These are phyloP conservation scores for Plagodis dolabraria DNA, from an alignment of 2,888 invertebrate genomes.

Conservation along the genomic window DNA sequence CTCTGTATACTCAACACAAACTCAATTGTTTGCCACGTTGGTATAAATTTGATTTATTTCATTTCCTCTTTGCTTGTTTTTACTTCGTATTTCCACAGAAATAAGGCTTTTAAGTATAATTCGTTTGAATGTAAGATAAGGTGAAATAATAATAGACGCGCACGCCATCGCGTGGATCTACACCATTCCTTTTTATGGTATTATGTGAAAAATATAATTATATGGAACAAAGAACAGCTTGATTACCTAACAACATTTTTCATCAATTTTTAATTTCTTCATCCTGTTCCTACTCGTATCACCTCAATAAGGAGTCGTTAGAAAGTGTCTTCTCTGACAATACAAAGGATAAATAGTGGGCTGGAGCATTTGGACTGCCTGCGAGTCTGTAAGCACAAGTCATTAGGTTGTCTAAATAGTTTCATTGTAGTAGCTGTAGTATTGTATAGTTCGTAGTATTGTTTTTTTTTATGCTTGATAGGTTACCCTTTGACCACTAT, in stretches of 20 bases:
- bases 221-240: background rate
- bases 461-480: too few relatives aligned
- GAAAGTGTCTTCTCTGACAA: too few relatives aligned
- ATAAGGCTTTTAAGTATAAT: conserved; percentile 13
- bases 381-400: too few relatives aligned
- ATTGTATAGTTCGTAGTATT: too few relatives aligned
- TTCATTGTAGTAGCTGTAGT: too few relatives aligned
- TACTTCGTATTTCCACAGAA: conserved; percentile 5
- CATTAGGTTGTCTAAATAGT: too few relatives aligned
- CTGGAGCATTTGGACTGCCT: too few relatives aligned
- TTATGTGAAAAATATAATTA: background rate
- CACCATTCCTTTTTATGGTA: conserved; percentile 1
- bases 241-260: background rate
- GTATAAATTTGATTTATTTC: conserved; percentile 16
- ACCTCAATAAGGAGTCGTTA: too few relatives aligned
- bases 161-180: conserved; percentile 22
- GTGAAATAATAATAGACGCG: background rate
- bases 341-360: too few relatives aligned
- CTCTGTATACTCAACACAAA: conserved; percentile 9
- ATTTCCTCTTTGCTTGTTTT: conserved; percentile 4
- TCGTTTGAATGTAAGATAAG: conserved; percentile 6
- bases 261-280: too few relatives aligned
- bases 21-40: conserved; percentile 7
- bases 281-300: too few relatives aligned
- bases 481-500: too few relatives aligned